Evolutionary conservation across 2,113 vertebrate genomes (phyloP), one percentile per base, ranked within the genome.

Genomic region (Accipiter cooperii): DNA sequence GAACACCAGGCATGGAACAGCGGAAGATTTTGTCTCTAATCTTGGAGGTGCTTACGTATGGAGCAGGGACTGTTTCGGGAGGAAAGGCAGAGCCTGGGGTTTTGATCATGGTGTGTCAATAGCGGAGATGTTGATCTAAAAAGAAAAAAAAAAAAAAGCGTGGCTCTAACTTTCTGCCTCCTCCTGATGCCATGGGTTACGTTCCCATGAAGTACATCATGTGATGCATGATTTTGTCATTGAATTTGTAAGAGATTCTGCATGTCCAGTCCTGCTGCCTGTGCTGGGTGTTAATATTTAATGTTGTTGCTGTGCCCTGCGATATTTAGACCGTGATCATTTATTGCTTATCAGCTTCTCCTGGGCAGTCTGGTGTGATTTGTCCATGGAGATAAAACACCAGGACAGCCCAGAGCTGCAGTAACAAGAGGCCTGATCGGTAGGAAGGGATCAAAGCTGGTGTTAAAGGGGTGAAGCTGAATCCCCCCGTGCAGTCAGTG

Each of bases 341-440:
- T 91, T 84, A 47, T 79, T 93, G 75, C 95, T 96, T 95, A 86
- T 88, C 91, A 65, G 22, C 84, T 73, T 87, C 46, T 93, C 71
- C 61, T 40, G 74, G 24, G 47, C 83, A 74, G 52, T 66, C 2
- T 94, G 57, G 24, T 90, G 68, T 60, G 75, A 87, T 97, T 93
- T 93, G 84, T 63, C 86, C 70, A 2, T 42, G 40, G 81, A 79
- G 84, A 91, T 90, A 77, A 92, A 91, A 60, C 40, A 34, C 44
- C n/a, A 55, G 79, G 44, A 38, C 84, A 93, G 90, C 54, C 55
- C 33, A 42, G 88, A 86, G 33, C 81, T 78, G 85, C 7, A 9
- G 70, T 57, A 74, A 82, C 51, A 34, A 80, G 76, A 79, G 40
- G 24, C 68, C 28, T 78, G 81, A 80, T 85, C 5, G 18, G 51